These are phyloP conservation scores for Zaprionus ghesquierei DNA, from an alignment of 1,140 invertebrate species.

Conservation along the genomic window DNA sequence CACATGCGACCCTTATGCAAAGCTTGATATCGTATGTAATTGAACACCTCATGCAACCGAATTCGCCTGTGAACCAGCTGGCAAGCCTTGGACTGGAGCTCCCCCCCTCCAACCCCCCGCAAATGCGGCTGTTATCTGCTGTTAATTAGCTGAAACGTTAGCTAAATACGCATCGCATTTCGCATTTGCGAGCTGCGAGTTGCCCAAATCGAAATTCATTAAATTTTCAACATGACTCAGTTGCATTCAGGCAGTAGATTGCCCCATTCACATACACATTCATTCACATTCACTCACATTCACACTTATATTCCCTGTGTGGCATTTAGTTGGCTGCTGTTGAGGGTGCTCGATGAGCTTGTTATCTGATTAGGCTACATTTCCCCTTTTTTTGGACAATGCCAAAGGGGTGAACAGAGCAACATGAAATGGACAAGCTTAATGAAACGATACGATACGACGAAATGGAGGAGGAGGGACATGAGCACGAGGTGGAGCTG, in stretches of 20 bases:
- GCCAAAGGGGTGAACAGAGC: constrained; percentile 40
- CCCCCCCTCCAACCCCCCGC: background rate
- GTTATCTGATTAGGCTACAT: constrained; percentile 53
- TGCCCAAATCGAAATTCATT: constrained; percentile 64
- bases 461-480: background rate
- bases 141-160: constrained; percentile 42
- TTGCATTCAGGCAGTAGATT: background rate
- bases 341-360: background rate
- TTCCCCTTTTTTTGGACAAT: constrained; percentile 36
- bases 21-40: constrained; percentile 9
- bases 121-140: background rate
- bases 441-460: background rate
- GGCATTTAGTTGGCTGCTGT: constrained; percentile 63
- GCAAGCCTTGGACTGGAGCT: background rate
- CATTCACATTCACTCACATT: background rate
- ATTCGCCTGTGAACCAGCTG: constrained; percentile 7
- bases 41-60: constrained; percentile 17
- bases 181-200: constrained; percentile 37
- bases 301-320: constrained; percentile 34
- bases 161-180: constrained; percentile 29
- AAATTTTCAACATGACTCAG: constrained; percentile 47
- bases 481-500: background rate
- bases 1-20: background rate
- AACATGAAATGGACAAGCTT: background rate
- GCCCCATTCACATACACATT: too few species aligned